Base-by-base conservation (phyloP, 2,888 invertebrate genomes). In the Germaria angustata region DNA sequence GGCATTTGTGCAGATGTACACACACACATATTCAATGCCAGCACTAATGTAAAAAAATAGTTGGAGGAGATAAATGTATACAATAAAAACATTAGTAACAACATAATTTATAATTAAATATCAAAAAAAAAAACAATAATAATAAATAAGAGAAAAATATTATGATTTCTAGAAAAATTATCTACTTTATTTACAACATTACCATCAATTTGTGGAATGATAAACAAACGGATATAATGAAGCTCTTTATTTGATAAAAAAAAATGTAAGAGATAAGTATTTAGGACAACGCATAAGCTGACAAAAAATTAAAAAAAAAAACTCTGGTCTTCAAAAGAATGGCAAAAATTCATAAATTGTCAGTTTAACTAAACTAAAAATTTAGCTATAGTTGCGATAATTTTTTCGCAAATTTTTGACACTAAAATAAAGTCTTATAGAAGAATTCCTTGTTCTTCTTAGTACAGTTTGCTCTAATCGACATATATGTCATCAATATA, bases 131-230 rank as follows among this genome's bases (percentile, higher is more conserved):
- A 9, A n/a, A n/a, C n/a, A 11, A 39, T n/a, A 24, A 2, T 39
- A 24, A 4, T 8, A 17, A 6, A 49, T n/a, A 61, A 32, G n/a
- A 13, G 20, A n/a, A 34, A n/a, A 34, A 6, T 5, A 3, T 0
- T 9, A 4, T n/a, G n/a, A 3, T 57, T 13, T 11, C 20, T 34
- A 53, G 20, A 69, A 32, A 77, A 69, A 63, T 55, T 78, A 71
- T 49, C 28, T 20, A 71, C 36, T 57, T 78, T 78, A 78, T 71
- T 71, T 63, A 57, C 55, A 65, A 71, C 57, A 65, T 69, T 53
- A 78, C 51, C 77, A 71, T 28, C n/a, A 63, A 51, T 1, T 51
- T n/a, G 11, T n/a, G 2, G 2, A 24, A 20, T 46, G 28, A 28
- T 6, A 28, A 28, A 28, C 3, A 28, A 28, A 28, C 3, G 6